These are phyloP conservation scores for Beaufortia kweichowensis DNA, from an alignment of 2,113 vertebrate species.

Conservation along the genomic window DNA sequence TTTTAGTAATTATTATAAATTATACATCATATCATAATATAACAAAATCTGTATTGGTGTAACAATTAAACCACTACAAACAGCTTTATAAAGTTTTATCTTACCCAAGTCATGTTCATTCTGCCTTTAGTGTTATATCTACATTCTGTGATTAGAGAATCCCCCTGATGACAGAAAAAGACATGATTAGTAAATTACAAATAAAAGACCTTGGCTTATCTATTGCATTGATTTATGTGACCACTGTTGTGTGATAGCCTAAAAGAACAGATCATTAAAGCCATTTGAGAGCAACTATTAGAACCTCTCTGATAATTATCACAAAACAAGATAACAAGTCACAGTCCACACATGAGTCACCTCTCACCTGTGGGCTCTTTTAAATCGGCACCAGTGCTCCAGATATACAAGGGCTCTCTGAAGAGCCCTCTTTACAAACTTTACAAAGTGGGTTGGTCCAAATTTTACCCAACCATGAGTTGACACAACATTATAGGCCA, in stretches of 20 bases:
- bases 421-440: not conserved
- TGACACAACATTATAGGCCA: constrained; percentile 6
- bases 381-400: constrained; percentile 7
- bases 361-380: constrained; percentile 7
- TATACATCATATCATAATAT: too few species aligned
- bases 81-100: constrained; percentile 51
- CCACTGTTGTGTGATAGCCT: constrained; percentile 2
- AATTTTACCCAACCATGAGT: not conserved
- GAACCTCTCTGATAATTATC: constrained; percentile 17
- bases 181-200: not conserved
- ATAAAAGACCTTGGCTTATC: too few species aligned
- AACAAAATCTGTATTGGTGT: not conserved
- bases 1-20: too few species aligned
- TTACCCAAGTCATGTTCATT: constrained; percentile 87
- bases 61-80: too few species aligned
- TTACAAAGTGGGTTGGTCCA: too few species aligned
- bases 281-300: constrained; percentile 8
- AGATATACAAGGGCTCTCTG: not conserved
- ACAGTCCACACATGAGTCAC: not conserved
- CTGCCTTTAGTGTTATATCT: constrained; percentile 82
- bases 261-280: not conserved
- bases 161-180: constrained; percentile 70
- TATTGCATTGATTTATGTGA: not conserved
- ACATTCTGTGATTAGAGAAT: constrained; percentile 86
- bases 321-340: constrained; percentile 4